These are phyloP conservation scores for Diabrotica undecimpunctata DNA, from an alignment of 1,140 invertebrate species.

Conservation along the genomic window DNA sequence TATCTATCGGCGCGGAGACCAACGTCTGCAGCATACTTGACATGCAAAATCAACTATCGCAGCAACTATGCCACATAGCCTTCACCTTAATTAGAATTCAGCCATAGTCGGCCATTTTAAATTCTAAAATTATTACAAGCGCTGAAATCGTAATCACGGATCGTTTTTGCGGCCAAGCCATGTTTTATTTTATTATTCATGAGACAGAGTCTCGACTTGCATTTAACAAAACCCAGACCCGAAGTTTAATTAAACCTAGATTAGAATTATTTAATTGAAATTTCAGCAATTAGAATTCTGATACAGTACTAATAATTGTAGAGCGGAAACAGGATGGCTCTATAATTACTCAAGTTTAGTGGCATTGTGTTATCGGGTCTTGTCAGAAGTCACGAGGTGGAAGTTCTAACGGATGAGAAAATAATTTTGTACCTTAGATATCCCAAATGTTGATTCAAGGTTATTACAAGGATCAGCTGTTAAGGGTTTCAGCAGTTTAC, in stretches of 20 bases:
- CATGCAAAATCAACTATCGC: not conserved
- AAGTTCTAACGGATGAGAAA: no score
- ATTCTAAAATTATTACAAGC: conserved; percentile 13
- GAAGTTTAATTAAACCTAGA: conserved; percentile 19
- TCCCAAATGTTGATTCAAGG: no score
- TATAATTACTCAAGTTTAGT: conserved; percentile 1
- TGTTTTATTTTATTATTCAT: conserved; percentile 16
- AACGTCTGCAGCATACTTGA: not conserved
- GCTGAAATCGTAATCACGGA: conserved; percentile 17
- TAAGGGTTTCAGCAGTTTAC: no score
- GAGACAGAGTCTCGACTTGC: conserved; percentile 8
- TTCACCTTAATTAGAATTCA: conserved; percentile 3
- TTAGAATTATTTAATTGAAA: conserved; percentile 18
- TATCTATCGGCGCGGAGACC: no score
- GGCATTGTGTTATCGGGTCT: no score
- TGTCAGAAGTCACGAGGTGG: no score
- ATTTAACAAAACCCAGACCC: conserved; percentile 13
- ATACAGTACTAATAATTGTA: conserved; percentile 17
- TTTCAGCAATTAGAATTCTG: conserved; percentile 15
- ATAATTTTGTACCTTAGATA: no score
- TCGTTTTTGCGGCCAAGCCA: conserved; percentile 9
- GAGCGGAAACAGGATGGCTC: not conserved
- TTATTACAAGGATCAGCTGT: no score
- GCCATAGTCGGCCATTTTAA: conserved; percentile 1
- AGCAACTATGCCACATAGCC: not conserved